phyloP scores from a whole-genome alignment of 2,888 invertebrate genomes.

The Odontomyia ornata region DNA sequence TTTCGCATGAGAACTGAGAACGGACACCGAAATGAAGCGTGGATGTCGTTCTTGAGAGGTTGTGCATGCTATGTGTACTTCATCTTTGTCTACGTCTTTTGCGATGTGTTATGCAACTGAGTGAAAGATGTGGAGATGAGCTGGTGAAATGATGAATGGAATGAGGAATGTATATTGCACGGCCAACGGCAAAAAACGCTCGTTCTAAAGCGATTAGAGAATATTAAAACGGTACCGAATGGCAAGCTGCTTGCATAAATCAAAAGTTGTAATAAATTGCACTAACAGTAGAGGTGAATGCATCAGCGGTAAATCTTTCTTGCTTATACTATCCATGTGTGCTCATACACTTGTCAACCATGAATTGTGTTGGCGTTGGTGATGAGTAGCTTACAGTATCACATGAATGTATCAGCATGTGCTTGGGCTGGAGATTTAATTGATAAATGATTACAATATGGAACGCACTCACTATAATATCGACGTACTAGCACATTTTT shows the following conservation, averaged over 20 bases:
- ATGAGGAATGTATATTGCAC: not conserved
- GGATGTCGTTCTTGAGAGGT: not conserved
- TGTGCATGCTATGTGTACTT: not conserved
- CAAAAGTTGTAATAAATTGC: conserved; percentile 11
- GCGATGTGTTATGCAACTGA: not conserved
- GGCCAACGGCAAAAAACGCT: not conserved
- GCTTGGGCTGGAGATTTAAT: too few species aligned
- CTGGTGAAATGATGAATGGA: conserved; percentile 24
- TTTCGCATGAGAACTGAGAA: not conserved
- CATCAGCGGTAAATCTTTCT: too few species aligned
- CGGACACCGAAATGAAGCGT: conserved; percentile 7
- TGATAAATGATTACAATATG: too few species aligned
- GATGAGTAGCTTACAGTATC: too few species aligned
- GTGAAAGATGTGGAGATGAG: conserved; percentile 20
- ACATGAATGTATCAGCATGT: too few species aligned
- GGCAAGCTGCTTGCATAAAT: not conserved
- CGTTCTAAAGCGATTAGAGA: not conserved
- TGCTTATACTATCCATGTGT: too few species aligned
- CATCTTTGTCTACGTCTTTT: not conserved
- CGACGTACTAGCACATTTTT: too few species aligned
- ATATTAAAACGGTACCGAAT: conserved; percentile 9
- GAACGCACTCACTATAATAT: too few species aligned
- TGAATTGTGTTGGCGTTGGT: too few species aligned
- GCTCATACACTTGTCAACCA: too few species aligned
- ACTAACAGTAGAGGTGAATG: not conserved